Conservation (phyloP, 2,888 invertebrate genomes). For the Phyllotreta cruciferae region DNA sequence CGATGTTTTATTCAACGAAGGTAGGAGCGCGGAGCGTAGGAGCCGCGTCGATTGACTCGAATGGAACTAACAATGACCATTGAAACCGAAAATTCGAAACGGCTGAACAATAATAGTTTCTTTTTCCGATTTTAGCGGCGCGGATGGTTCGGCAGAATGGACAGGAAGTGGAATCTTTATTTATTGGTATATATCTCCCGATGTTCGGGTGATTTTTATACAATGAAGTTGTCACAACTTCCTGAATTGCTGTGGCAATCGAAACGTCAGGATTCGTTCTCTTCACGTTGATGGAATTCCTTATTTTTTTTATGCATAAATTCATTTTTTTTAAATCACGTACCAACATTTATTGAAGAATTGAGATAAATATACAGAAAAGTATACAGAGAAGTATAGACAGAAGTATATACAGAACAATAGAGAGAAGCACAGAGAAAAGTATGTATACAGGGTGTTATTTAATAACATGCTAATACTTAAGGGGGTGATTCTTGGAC, state of each 20-base stretch:
- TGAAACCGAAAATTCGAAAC: slow-evolving; percentile 8
- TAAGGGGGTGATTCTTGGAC: too few species aligned
- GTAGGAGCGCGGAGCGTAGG: slow-evolving; percentile 2
- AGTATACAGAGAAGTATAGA: too few species aligned
- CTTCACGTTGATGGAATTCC: too few species aligned
- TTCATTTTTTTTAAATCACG: too few species aligned
- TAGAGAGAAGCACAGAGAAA: too few species aligned
- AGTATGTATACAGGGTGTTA: too few species aligned
- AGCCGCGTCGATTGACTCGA: slow-evolving; percentile 11
- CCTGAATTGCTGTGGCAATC: not conserved
- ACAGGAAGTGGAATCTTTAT: slow-evolving; percentile 13
- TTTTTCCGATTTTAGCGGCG: not conserved
- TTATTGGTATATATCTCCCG: slow-evolving; percentile 14
- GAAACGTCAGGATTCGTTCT: too few species aligned
- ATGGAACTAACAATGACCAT: slow-evolving; percentile 18
- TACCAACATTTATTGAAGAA: too few species aligned
- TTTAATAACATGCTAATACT: too few species aligned
- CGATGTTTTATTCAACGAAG: slow-evolving; percentile 14
- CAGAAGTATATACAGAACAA: too few species aligned
- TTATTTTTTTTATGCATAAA: too few species aligned
- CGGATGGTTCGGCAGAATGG: slow-evolving; percentile 6
- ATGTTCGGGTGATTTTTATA: slow-evolving; percentile 5
- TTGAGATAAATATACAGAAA: too few species aligned
- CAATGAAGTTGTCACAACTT: slow-evolving; percentile 19
- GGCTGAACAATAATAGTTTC: slow-evolving; percentile 14